phyloP scores from a whole-genome alignment of 2,797 vertebrate species.

The Alauda arvensis region DNA sequence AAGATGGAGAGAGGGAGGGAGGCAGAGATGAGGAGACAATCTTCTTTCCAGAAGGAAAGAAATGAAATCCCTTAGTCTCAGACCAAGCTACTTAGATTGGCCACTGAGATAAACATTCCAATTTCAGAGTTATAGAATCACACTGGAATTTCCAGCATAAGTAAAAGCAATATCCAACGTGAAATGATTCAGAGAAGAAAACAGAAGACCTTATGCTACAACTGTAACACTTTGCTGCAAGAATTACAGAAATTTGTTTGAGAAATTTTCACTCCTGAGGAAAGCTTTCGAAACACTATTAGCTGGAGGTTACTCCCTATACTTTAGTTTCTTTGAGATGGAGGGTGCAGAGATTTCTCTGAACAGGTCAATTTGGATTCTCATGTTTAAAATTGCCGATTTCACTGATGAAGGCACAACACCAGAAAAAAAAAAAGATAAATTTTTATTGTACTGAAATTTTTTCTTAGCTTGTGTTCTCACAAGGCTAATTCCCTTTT shows the following conservation, averaged over 20 bases:
- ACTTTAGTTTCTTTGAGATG: background rate
- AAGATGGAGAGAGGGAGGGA: background rate
- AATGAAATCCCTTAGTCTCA: background rate
- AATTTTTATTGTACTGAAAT: background rate
- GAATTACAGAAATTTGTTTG: background rate
- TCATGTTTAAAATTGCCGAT: background rate
- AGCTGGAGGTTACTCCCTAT: background rate
- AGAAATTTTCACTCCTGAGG: background rate
- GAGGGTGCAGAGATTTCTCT: background rate
- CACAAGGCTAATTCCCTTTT: background rate
- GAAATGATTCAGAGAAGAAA: background rate
- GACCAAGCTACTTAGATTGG: background rate
- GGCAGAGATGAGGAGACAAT: background rate
- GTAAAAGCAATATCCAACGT: background rate
- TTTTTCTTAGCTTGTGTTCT: background rate
- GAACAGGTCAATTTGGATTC: background rate
- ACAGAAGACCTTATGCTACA: background rate
- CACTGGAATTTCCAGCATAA: background rate
- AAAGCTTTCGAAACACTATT: background rate
- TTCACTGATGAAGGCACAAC: background rate
- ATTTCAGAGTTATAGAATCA: background rate
- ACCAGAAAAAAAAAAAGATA: rapidly evolving
- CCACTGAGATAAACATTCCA: background rate
- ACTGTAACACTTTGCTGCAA: background rate
- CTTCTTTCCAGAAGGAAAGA: background rate